Percentiles rank a stretch among this genome's conserved stretches.
phyloP scores from a whole-genome alignment of 2,888 invertebrate genomes.

The Cheilosia vernalis region DNA sequence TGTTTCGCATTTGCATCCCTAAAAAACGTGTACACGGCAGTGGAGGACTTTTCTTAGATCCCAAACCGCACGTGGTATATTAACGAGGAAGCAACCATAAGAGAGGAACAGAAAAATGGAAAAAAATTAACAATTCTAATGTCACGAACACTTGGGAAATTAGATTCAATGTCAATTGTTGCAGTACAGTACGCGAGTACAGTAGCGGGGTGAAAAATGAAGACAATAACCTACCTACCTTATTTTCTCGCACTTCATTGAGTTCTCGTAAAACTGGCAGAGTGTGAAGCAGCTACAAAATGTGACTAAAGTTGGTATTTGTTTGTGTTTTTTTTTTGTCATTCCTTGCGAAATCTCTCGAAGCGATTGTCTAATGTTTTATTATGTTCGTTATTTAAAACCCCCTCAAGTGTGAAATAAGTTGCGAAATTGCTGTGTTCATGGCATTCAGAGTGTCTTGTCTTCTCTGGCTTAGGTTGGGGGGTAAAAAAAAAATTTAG shows the following conservation, averaged over 20 bases:
- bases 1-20: conserved; percentile 71
- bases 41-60: conserved; percentile 61
- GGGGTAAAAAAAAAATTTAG: background rate
- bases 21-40: conserved; percentile 38
- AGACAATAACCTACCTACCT: conserved; percentile 1
- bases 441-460: conserved; percentile 23
- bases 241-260: conserved; percentile 56
- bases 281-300: conserved; percentile 43
- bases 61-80: conserved; percentile 57
- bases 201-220: conserved; percentile 16
- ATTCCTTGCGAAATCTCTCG: conserved; percentile 17
- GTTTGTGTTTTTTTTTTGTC: conserved; percentile 37
- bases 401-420: conserved; percentile 64
- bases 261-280: conserved; percentile 51
- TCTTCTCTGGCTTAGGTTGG: background rate
- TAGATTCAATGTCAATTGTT: conserved; percentile 71
- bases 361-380: conserved; percentile 66
- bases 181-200: background rate
- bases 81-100: conserved; percentile 21
- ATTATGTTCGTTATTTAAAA: conserved; percentile 67
- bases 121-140: conserved; percentile 73
- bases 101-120: background rate
- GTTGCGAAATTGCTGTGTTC: conserved; percentile 58
- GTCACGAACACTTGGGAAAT: conserved; percentile 64
- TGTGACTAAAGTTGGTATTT: conserved; percentile 58